These are phyloP conservation scores for Sesia apiformis DNA, from an alignment of 2,888 invertebrate species.

Conservation along the genomic window DNA sequence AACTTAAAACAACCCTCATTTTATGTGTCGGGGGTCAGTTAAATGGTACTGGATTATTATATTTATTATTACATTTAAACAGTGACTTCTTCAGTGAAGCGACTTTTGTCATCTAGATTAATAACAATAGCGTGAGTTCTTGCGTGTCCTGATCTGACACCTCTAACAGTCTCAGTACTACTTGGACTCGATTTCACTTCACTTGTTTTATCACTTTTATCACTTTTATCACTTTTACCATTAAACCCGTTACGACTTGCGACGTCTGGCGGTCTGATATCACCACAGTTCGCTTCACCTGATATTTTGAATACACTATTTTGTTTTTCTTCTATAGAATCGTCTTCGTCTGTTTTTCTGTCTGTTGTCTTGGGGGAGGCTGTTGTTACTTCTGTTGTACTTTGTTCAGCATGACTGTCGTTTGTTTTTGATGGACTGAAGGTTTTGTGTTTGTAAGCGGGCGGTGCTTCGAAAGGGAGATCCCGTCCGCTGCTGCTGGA, in stretches of 20 bases:
- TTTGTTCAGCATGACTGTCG: constrained; percentile 52
- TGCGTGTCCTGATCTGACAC: constrained; percentile 77
- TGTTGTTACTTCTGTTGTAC: constrained; percentile 57
- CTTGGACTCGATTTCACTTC: constrained; percentile 50
- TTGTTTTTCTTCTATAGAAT: constrained; percentile 44
- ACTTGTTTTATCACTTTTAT: constrained; percentile 54
- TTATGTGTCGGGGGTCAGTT: not conserved
- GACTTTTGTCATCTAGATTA: constrained; percentile 85
- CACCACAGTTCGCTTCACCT: constrained; percentile 61
- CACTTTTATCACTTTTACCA: constrained; percentile 47
- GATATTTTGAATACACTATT: constrained; percentile 66
- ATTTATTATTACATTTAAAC: constrained; percentile 63
- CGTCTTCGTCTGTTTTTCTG: constrained; percentile 36
- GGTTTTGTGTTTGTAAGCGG: constrained; percentile 57
- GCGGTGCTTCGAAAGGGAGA: constrained; percentile 60
- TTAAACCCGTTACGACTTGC: constrained; percentile 43
- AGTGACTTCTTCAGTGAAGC: constrained; percentile 87
- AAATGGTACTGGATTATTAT: not conserved
- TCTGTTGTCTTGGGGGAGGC: constrained; percentile 42
- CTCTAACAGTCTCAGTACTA: constrained; percentile 49
- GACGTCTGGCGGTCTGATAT: constrained; percentile 56
- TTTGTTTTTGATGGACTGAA: constrained; percentile 66
- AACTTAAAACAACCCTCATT: too few species aligned
- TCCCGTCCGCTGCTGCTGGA: constrained; percentile 68
- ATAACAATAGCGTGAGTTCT: constrained; percentile 85